Evolutionary conservation across 2,113 vertebrate genomes (phyloP).

Genomic region (Puntigrus tetrazona): DNA sequence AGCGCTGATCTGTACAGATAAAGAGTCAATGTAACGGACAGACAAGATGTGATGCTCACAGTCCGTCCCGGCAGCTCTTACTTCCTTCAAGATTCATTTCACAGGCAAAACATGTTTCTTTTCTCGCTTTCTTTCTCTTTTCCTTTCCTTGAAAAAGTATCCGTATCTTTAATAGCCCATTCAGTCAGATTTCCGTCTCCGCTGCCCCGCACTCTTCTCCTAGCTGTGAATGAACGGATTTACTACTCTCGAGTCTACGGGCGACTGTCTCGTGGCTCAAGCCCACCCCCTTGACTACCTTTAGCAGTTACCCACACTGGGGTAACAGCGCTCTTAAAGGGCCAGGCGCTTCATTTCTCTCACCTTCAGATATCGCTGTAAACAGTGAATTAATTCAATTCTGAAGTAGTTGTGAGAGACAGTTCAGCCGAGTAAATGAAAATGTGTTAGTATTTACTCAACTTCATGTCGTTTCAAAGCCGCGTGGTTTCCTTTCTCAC

Average conservation of each 20-base stretch:
- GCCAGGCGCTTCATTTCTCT: conserved; percentile 48
- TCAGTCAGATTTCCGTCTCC: conserved; percentile 33
- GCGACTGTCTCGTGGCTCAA: conserved; percentile 55
- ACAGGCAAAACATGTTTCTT: background rate
- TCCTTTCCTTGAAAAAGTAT: background rate
- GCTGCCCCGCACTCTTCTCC: conserved; percentile 27
- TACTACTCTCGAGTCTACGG: conserved; percentile 48
- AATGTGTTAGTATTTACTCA: background rate
- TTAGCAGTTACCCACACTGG: conserved; percentile 40
- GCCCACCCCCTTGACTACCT: conserved; percentile 57
- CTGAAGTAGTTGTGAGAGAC: background rate
- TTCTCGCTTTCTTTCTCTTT: too few species aligned
- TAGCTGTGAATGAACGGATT: conserved; percentile 50
- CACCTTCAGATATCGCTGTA: background rate
- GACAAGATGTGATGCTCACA: conserved; percentile 28
- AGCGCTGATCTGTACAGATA: background rate
- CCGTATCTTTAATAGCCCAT: conserved; percentile 22
- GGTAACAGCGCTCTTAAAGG: conserved; percentile 67
- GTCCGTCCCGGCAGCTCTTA: conserved; percentile 16
- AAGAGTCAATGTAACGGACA: conserved; percentile 21
- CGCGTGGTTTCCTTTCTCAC: background rate
- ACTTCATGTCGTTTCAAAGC: background rate
- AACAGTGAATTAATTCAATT: background rate
- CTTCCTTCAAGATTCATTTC: conserved; percentile 2
- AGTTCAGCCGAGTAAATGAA: background rate